Conservation (phyloP, 2,888 invertebrate genomes). For the Proisotoma minuta region DNA sequence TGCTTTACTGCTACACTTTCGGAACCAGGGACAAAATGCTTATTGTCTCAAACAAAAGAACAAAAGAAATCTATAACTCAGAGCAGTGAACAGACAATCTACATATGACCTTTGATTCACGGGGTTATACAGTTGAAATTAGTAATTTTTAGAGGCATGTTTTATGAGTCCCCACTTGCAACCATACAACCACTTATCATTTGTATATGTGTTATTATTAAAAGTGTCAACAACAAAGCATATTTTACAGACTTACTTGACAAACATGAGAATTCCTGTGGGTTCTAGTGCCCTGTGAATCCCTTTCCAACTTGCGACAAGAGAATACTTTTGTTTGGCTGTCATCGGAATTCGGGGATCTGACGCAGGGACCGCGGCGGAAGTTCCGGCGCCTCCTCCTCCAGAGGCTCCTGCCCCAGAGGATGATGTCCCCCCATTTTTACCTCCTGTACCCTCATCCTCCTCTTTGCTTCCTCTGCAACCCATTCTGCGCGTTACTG, state of each 20-base stretch:
- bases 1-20: too few species aligned
- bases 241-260: conserved; percentile 89
- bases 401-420: conserved; percentile 20
- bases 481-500: conserved; percentile 44
- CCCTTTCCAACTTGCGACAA: conserved; percentile 86
- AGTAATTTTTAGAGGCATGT: too few species aligned
- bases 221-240: too few species aligned
- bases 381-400: conserved; percentile 4
- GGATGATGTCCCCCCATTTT: conserved; percentile 28
- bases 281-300: conserved; percentile 82
- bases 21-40: too few species aligned
- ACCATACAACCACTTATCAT: too few species aligned
- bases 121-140: too few species aligned
- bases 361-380: conserved; percentile 24
- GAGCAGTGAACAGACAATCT: too few species aligned
- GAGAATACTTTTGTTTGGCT: conserved; percentile 79
- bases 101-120: too few species aligned
- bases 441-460: conserved; percentile 30
- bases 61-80: too few species aligned
- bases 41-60: too few species aligned
- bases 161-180: too few species aligned
- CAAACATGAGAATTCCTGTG: conserved; percentile 84
- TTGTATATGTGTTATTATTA: too few species aligned
- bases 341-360: conserved; percentile 77
- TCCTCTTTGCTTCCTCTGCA: conserved; percentile 47